Evolutionary conservation across 2,888 invertebrate species (phyloP), one percentile per base, ranked within the genome.

Genomic region (Dermolepida albohirtum): DNA sequence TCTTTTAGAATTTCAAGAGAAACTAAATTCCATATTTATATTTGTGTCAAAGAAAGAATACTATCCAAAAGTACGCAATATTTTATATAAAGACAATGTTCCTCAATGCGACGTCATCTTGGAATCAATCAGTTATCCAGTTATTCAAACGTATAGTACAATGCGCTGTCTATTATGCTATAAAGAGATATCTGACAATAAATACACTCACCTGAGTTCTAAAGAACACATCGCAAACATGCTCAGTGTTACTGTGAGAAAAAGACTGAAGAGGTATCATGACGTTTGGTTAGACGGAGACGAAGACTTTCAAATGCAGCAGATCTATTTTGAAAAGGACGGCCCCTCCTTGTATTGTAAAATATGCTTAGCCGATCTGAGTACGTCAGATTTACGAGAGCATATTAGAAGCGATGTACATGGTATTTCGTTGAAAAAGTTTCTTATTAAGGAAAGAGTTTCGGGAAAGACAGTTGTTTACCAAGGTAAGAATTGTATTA

Each of bases 111-210:
- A 66, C 5, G 11, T 66, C 29, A 66, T 66, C 6, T n/a, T 40
- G 5, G 44, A 49, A 16, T 34, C 10, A 14, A 55, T 29, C 2
- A 57, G 47, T 17, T 66, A 66, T 47, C 66, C 66, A 6, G n/a
- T 57, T 12, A 66, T 66, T 14, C 66, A 66, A 4, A 66, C 55
- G 11, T 47, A 34, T 7, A 34, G 39, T 16, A 44, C 12, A 11
- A 43, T 49, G 43, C 47, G 57, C 27, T 66, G 66, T 39, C 7
- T 66, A 44, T 39, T 66, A 29, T 66, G 66, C 49, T 11, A 22
- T 4, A 17, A 49, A 34, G 39, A 47, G 22, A 39, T 66, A 40
- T 10, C 7, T 7, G 66, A 12, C 0, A 8, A 43, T 34, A 16
- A 12, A 14, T 47, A 14, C 6, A 8, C 10, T 4, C 66, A 66